Percentiles rank a stretch among this genome's conserved stretches.
These are phyloP conservation scores for Scartelaos histophorus DNA, from an alignment of 2,113 vertebrate species.

Conservation along the genomic window DNA sequence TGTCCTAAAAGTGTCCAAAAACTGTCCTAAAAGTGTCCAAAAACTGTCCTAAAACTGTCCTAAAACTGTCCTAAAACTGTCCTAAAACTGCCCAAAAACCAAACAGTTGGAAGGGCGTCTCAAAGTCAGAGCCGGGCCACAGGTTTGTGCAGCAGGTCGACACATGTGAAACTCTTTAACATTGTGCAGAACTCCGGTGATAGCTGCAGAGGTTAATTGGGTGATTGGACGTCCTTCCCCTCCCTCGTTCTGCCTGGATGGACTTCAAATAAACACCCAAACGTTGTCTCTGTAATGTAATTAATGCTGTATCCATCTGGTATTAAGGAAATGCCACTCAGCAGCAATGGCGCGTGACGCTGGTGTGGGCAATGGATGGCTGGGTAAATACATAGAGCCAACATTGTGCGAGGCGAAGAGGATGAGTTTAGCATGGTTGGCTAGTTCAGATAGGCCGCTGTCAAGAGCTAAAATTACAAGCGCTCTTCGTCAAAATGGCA, in stretches of 20 bases:
- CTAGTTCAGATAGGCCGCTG: slow-evolving; percentile 16
- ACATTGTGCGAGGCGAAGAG: slow-evolving; percentile 12
- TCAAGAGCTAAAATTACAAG: slow-evolving; percentile 16
- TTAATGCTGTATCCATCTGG: slow-evolving; percentile 63
- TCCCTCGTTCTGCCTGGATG: slow-evolving; percentile 55
- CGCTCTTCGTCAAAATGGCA: neutral
- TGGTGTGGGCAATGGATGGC: slow-evolving; percentile 41
- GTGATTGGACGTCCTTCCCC: slow-evolving; percentile 44
- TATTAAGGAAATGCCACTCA: slow-evolving; percentile 62
- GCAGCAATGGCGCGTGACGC: slow-evolving; percentile 40
- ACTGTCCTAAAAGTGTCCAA: too few relatives aligned
- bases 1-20: too few relatives aligned
- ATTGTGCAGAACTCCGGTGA: slow-evolving; percentile 40
- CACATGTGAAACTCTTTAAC: slow-evolving; percentile 13
- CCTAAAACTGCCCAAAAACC: neutral
- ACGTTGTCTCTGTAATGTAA: slow-evolving; percentile 55
- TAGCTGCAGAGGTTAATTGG: slow-evolving; percentile 58
- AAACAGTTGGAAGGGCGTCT: neutral
- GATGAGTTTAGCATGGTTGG: slow-evolving; percentile 12
- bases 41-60: too few relatives aligned
- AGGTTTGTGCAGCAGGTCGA: neutral
- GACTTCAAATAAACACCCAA: slow-evolving; percentile 61
- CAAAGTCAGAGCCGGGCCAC: neutral
- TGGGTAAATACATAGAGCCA: slow-evolving; percentile 41
- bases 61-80: too few relatives aligned